These are phyloP conservation scores for Pocota personata DNA, from an alignment of 2,888 invertebrate species.

Conservation along the genomic window DNA sequence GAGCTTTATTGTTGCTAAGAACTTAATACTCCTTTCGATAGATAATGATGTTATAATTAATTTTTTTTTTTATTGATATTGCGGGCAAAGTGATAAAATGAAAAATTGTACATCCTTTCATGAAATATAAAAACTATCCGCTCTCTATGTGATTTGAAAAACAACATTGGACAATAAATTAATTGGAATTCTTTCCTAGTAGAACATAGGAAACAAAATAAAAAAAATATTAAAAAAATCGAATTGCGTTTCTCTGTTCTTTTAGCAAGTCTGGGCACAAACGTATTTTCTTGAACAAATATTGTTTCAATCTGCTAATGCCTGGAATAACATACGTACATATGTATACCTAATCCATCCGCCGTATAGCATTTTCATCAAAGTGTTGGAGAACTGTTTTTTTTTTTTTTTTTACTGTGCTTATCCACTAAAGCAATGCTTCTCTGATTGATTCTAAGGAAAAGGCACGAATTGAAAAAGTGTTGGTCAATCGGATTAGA, in stretches of 20 bases:
- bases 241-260: neutral
- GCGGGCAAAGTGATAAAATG: no score
- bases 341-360: neutral
- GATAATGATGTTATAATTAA: no score
- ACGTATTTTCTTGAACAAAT: neutral
- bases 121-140: neutral
- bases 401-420: neutral
- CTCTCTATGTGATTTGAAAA: neutral
- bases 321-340: neutral
- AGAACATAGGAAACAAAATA: neutral
- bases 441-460: neutral
- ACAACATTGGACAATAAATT: neutral
- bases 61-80: no score
- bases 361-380: neutral
- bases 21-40: no score
- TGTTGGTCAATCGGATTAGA: neutral
- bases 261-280: neutral
- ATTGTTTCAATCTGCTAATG: constrained; percentile 11
- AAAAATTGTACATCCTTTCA: no score
- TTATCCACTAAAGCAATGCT: neutral
- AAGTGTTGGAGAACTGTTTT: neutral
- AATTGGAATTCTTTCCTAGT: neutral
- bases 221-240: neutral
- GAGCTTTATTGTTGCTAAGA: neutral
- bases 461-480: neutral